Percentiles rank a stretch among this genome's conserved stretches.
Conservation (phyloP, 2,888 invertebrate genomes). For the Sinotaia quadrata region DNA sequence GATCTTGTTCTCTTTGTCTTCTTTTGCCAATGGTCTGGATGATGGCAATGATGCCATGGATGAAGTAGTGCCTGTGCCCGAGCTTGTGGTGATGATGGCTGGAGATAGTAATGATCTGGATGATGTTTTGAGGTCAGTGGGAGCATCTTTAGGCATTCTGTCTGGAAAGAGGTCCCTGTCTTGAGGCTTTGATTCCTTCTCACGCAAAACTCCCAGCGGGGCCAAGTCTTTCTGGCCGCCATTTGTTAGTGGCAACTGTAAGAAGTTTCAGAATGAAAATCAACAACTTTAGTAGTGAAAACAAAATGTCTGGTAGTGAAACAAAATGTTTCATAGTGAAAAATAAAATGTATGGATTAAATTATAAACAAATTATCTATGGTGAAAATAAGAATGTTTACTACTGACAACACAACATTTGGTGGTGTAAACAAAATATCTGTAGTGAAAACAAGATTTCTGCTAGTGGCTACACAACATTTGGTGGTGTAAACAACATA, state of each 20-base stretch:
- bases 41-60: slow-evolving; percentile 13
- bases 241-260: slow-evolving; percentile 21
- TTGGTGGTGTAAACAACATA: too few species aligned
- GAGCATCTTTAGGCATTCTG: background rate
- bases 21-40: background rate
- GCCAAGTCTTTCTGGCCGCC: slow-evolving; percentile 7
- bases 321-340: too few species aligned
- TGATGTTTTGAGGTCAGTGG: slow-evolving; percentile 15
- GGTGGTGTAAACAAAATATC: too few species aligned
- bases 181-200: slow-evolving; percentile 2
- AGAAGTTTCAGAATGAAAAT: background rate
- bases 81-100: slow-evolving; percentile 6
- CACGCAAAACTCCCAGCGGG: slow-evolving; percentile 9
- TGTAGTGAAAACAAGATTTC: too few species aligned
- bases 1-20: slow-evolving; percentile 43
- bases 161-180: background rate
- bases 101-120: slow-evolving; percentile 5
- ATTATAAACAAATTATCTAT: too few species aligned
- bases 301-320: too few species aligned
- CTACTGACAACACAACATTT: too few species aligned
- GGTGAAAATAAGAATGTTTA: too few species aligned
- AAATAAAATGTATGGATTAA: too few species aligned
- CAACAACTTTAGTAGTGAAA: too few species aligned
- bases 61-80: slow-evolving; percentile 2
- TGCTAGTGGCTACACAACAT: too few species aligned